Base-by-base conservation (phyloP, 2,888 invertebrate species). In the Perithous albicinctus region DNA sequence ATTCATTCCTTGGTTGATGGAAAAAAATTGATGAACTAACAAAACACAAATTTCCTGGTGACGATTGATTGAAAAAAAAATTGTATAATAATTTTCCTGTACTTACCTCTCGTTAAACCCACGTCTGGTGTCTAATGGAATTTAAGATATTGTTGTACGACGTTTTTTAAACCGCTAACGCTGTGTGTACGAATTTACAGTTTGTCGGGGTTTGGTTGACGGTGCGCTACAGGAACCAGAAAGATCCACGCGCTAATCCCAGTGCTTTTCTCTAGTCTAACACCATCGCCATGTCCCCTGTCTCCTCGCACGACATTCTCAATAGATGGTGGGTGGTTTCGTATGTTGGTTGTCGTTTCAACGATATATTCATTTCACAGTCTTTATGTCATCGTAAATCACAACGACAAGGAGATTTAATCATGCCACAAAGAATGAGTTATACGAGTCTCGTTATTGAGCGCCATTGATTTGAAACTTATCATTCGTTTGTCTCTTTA, bases 151-250 rank as follows among this genome's bases (percentile, higher is more conserved):
- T 15, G n/a, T n/a, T 15, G 2, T 29, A 12, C 12, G 4, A 7
- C 2, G 48, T 48, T 38, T 12, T 63, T 12, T 12, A 1, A 41
- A 51, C 5, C n/a, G 32, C 64, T 84, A 80, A 82, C 80, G 20
- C n/a, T 69, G 67, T 74, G 69, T 80, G 26, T 86, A 83, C 84
- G 76, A 41, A 84, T 85, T 94, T 95, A 86, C 97, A 99, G 98
- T 98, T 99, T 94, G 95, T 98, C 94, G 99, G 99, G 94, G 97
- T 98, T 86, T 97, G 97, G 97, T 95, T 99, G 95, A 98, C 99
- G 90, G 96, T 98, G 93, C 96, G 98, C 91, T 99, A 98, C 95
- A 96, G 99, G 94, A 99, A 99, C 95, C 98, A 98, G 95, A 98
- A 98, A 96, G 98, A 99, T 94, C 99, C 98, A 90, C 95, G 97